Evolutionary conservation across 2,888 invertebrate genomes (phyloP), one percentile per base, ranked within the genome.

Genomic region (Lasioglossum oenotherae): DNA sequence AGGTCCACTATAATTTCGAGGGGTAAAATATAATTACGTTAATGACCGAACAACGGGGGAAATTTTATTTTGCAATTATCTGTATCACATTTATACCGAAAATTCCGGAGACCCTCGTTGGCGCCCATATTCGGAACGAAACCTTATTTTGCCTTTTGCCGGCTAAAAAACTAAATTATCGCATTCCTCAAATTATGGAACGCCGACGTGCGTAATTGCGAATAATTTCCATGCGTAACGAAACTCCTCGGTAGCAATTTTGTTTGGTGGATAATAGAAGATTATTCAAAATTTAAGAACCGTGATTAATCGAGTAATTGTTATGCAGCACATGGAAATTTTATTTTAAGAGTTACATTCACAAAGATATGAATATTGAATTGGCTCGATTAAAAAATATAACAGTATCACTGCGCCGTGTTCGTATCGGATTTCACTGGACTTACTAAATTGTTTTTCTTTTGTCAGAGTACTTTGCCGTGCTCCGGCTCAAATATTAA

Each of bases 401-500:
- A 64, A 16, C 64, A 0, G 64, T 31, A 31, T 31, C 64, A 0
- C 16, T 6, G 27, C 10, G 31, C n/a, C 31, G 64, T n/a, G 27
- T 74, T 16, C 19, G 8, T n/a, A 41, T 77, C 60, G 64, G 35
- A 57, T n/a, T 57, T 14, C 31, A 10, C n/a, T 27, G 31, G 14
- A 57, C 80, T 77, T 74, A 69, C 78, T 81, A 74, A 81, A 76
- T 60, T 80, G 74, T 44, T 69, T 57, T 73, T 60, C 44, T 44
- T 19, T 35, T 10, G 71, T 44, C 49, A 10, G 19, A 6, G 6
- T 16, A 23, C 49, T 67, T 67, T 19, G 72, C 57, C 31, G 23
- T 44, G 57, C 72, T 69, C 60, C 69, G 75, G 82, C 64, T 85
- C 87, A 27, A 81, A 85, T 85, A 85, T 88, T 83, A 75, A 77